A percentile compares a stretch with the other conserved stretches of the same genome.
These are phyloP conservation scores for Dicyrtomina minuta DNA, from an alignment of 2,888 invertebrate species.

Conservation along the genomic window DNA sequence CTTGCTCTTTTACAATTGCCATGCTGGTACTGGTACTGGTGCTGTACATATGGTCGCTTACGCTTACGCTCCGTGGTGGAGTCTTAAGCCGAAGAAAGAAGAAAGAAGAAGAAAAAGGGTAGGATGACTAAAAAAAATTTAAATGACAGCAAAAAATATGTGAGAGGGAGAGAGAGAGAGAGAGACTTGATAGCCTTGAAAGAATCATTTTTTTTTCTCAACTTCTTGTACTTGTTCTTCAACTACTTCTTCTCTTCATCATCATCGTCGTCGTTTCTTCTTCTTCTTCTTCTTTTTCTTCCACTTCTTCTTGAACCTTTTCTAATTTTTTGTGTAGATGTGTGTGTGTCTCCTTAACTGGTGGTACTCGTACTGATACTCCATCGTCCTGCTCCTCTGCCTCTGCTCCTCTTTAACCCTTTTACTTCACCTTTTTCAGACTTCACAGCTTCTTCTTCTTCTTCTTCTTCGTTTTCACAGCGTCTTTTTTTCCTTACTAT, in stretches of 20 bases:
- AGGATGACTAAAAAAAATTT: slow-evolving; percentile 34
- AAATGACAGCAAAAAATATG: slow-evolving; percentile 37
- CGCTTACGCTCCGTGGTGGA: neutral
- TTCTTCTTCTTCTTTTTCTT: neutral
- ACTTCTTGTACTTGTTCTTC: slow-evolving; percentile 16
- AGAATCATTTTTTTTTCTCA: slow-evolving; percentile 34
- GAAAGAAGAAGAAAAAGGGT: slow-evolving; percentile 26
- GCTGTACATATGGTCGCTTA: too few species aligned
- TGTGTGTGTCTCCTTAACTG: slow-evolving; percentile 21
- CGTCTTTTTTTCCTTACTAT: neutral
- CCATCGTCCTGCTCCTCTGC: neutral
- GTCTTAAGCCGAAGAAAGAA: slow-evolving; percentile 7
- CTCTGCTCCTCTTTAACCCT: neutral
- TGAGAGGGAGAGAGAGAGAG: neutral
- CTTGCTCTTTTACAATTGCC: too few species aligned
- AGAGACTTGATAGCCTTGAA: slow-evolving; percentile 36
- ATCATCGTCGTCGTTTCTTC: neutral
- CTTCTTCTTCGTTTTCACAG: neutral
- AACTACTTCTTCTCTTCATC: slow-evolving; percentile 10
- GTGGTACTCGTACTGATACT: neutral
- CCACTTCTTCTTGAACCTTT: slow-evolving; percentile 15
- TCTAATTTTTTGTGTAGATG: slow-evolving; percentile 2
- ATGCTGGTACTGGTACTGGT: too few species aligned
- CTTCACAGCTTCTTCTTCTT: neutral
- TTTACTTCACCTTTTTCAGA: neutral